Evolutionary conservation across 2,113 vertebrate species (phyloP).

Genomic region (Pelobates fuscus): DNA sequence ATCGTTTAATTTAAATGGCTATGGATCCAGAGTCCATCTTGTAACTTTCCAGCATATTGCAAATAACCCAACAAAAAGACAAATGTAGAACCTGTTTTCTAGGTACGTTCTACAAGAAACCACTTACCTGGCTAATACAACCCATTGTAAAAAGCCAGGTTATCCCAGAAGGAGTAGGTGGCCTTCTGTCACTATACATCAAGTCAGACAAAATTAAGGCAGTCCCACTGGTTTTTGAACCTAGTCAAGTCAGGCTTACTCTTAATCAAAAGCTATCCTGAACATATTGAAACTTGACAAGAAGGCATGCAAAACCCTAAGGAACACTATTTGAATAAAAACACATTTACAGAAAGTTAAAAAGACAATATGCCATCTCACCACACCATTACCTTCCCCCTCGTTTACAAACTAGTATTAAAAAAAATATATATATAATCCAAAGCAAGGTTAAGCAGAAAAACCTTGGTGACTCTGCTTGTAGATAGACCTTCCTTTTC

Average conservation of each 20-base stretch:
- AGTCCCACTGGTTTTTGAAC: conserved; percentile 56
- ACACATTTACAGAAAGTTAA: conserved; percentile 66
- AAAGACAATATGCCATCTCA: conserved; percentile 58
- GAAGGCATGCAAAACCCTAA: conserved; percentile 57
- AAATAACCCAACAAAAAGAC: conserved; percentile 61
- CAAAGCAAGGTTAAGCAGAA: conserved; percentile 80
- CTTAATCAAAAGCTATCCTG: conserved; percentile 61
- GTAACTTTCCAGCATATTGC: conserved; percentile 59
- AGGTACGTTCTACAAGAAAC: conserved; percentile 65
- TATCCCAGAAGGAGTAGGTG: conserved; percentile 73
- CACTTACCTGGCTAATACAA: conserved; percentile 88
- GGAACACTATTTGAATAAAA: conserved; percentile 64
- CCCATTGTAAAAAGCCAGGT: conserved; percentile 95
- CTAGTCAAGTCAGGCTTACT: conserved; percentile 55
- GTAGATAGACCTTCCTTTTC: conserved; percentile 63
- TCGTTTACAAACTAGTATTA: conserved; percentile 63
- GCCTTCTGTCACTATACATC: conserved; percentile 65
- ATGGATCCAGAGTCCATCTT: conserved; percentile 61
- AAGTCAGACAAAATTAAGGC: conserved; percentile 61
- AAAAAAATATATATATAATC: conserved; percentile 57
- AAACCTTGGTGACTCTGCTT: conserved; percentile 80
- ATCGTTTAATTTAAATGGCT: conserved; percentile 68
- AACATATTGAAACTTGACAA: conserved; percentile 55
- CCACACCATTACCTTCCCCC: conserved; percentile 60
- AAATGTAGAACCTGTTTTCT: conserved; percentile 64